These are phyloP conservation scores for Drosophila athabasca DNA, from an alignment of 1,140 invertebrate species.

Conservation along the genomic window DNA sequence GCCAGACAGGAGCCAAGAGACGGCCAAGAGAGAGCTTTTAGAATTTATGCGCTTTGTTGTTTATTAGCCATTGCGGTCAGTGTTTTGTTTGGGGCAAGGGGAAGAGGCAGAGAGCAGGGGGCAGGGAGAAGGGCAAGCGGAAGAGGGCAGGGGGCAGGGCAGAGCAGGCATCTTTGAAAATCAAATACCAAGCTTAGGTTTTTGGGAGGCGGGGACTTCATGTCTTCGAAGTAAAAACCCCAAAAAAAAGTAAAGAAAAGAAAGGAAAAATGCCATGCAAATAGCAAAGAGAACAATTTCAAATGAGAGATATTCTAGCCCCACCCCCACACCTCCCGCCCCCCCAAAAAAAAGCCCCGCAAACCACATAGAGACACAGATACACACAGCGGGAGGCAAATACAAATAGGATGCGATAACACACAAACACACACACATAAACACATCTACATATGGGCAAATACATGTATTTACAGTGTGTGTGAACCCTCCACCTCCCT, in stretches of 20 bases:
- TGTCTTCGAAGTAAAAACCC: background rate
- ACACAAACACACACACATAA: conserved; percentile 24
- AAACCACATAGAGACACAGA: conserved; percentile 19
- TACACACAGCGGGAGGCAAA: conserved; percentile 53
- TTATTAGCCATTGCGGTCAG: conserved; percentile 78
- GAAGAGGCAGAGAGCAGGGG: background rate
- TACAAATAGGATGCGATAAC: conserved; percentile 65
- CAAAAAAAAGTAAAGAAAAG: background rate
- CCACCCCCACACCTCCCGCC: no score
- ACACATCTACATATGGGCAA: conserved; percentile 54
- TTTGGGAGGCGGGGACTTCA: conserved; percentile 8
- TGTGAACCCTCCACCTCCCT: no score
- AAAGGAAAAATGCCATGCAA: conserved; percentile 57
- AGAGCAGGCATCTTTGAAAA: conserved; percentile 50
- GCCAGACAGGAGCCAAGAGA: conserved; percentile 11
- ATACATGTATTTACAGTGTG: conserved; percentile 74
- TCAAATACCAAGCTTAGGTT: conserved; percentile 62
- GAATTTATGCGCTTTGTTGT: conserved; percentile 76
- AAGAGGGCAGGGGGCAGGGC: background rate
- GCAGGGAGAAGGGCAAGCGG: conserved; percentile 16
- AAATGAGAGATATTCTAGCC: conserved; percentile 81
- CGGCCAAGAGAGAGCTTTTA: conserved; percentile 8
- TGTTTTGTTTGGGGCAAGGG: conserved; percentile 32
- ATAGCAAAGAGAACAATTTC: conserved; percentile 69
- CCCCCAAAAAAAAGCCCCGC: conserved; percentile 23